Percentiles rank a stretch among this genome's conserved stretches.
Conservation (phyloP, 1,140 invertebrate genomes). For the Papilio polytes region DNA sequence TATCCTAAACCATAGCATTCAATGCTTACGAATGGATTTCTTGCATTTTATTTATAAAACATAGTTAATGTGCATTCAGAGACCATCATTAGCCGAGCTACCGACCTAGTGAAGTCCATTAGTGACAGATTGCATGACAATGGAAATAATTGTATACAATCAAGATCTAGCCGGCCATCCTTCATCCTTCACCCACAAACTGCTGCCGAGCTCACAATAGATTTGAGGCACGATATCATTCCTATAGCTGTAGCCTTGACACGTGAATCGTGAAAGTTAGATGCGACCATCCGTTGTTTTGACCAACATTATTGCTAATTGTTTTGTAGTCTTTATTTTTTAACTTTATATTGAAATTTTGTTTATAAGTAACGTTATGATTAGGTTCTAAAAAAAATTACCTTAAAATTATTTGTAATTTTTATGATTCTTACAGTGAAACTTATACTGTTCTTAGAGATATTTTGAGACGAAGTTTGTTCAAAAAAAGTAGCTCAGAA, state of each 20-base stretch:
- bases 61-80: slow-evolving; percentile 4
- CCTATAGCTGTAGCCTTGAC: slow-evolving; percentile 38
- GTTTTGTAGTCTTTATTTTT: slow-evolving; percentile 7
- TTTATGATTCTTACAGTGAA: too few relatives aligned
- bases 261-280: slow-evolving; percentile 35
- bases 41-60: not conserved
- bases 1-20: not conserved
- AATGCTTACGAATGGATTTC: not conserved
- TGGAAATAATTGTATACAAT: slow-evolving; percentile 37
- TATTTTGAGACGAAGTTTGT: too few relatives aligned
- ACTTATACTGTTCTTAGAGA: too few relatives aligned
- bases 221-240: slow-evolving; percentile 38
- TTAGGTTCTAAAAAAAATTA: too few relatives aligned
- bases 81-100: slow-evolving; percentile 14
- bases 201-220: slow-evolving; percentile 37
- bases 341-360: not conserved
- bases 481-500: too few relatives aligned
- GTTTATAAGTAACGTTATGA: not conserved
- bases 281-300: slow-evolving; percentile 17
- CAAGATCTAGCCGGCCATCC: slow-evolving; percentile 36
- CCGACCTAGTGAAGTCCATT: slow-evolving; percentile 35
- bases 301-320: not conserved
- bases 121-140: slow-evolving; percentile 40
- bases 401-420: too few relatives aligned
- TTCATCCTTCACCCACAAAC: slow-evolving; percentile 40